These are phyloP conservation scores for Drosophila kuntzei DNA, from an alignment of 2,888 invertebrate species.

Conservation along the genomic window DNA sequence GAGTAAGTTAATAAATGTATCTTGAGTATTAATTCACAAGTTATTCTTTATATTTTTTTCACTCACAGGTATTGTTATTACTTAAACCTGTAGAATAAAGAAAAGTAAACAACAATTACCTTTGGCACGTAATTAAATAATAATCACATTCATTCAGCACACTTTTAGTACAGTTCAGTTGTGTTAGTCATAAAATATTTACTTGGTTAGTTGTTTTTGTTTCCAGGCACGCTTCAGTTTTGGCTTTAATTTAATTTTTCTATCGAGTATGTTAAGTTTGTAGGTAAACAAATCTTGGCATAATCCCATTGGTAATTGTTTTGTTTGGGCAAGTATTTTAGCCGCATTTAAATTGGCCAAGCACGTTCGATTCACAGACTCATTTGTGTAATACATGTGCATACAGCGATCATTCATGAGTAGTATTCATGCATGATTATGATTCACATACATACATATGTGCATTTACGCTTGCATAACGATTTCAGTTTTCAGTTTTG, in stretches of 20 bases:
- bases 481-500: constrained; percentile 35
- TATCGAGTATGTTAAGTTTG: constrained; percentile 3
- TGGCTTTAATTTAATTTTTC: background rate
- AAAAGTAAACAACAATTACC: constrained; percentile 2
- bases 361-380: constrained; percentile 71
- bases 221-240: constrained; percentile 38
- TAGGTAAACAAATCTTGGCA: constrained; percentile 10
- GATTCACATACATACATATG: constrained; percentile 43
- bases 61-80: constrained; percentile 6
- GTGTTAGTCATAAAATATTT: constrained; percentile 43
- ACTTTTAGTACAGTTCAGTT: constrained; percentile 16
- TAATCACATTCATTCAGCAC: constrained; percentile 16
- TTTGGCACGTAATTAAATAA: constrained; percentile 30
- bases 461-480: constrained; percentile 56
- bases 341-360: constrained; percentile 59
- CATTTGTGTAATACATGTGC: constrained; percentile 38
- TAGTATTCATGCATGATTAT: constrained; percentile 47
- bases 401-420: constrained; percentile 44
- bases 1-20: background rate
- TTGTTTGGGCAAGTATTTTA: constrained; percentile 34
- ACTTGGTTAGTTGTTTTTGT: constrained; percentile 22
- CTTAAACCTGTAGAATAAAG: constrained; percentile 14
- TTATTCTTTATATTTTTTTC: background rate
- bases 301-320: constrained; percentile 43
- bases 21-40: background rate